These are phyloP conservation scores for Puntigrus tetrazona DNA, from an alignment of 2,113 vertebrate genomes.

Conservation along the genomic window DNA sequence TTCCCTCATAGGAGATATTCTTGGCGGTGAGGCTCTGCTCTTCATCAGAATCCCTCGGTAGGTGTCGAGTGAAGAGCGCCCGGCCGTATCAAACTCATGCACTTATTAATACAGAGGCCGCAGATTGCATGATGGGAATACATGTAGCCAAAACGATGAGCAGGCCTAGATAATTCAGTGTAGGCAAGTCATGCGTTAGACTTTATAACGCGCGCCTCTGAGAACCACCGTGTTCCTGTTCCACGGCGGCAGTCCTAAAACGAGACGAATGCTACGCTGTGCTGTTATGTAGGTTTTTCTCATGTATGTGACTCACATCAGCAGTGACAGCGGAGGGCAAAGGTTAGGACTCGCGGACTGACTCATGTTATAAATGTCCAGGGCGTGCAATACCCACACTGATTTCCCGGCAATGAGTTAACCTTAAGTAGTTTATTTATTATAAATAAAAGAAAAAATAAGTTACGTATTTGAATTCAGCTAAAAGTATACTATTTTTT, in stretches of 20 bases:
- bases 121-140: neutral
- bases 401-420: neutral
- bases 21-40: neutral
- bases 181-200: neutral
- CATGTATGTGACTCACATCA: conserved; percentile 12
- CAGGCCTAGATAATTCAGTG: neutral
- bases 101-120: conserved; percentile 1
- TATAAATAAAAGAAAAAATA: neutral
- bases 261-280: neutral
- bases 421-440: neutral
- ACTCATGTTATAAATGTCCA: neutral
- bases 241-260: neutral
- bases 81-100: conserved; percentile 16
- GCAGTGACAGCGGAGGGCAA: neutral
- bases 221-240: neutral
- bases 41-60: neutral
- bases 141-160: neutral
- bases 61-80: neutral
- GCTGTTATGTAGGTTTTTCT: neutral
- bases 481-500: neutral
- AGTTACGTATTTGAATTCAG: neutral
- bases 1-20: neutral
- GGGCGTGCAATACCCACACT: neutral
- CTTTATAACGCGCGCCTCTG: neutral
- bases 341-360: neutral